A percentile compares a stretch with the other conserved stretches of the same genome.
phyloP scores from a whole-genome alignment of 2,888 invertebrate genomes.

The Philopedon plagiatum region DNA sequence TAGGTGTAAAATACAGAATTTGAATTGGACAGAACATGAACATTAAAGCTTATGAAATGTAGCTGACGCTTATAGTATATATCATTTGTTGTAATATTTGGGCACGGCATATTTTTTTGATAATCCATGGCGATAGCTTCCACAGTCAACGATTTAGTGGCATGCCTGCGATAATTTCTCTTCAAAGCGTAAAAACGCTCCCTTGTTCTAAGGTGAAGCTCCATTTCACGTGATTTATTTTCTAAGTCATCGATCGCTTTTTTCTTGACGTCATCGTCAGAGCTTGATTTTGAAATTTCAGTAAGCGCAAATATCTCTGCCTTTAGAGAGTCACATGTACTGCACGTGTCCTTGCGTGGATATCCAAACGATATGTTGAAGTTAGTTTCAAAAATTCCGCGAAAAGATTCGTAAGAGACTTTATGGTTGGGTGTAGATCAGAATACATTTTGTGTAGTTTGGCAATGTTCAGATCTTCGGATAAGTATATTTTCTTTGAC shows the following conservation, averaged over 20 bases:
- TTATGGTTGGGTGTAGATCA: too few species aligned
- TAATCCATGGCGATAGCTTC: conserved; percentile 37
- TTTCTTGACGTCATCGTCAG: neutral
- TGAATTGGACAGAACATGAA: conserved; percentile 48
- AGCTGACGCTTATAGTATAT: conserved; percentile 51
- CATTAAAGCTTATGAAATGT: conserved; percentile 52
- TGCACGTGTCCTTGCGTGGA: too few species aligned
- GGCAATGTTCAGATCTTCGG: too few species aligned
- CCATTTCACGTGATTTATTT: neutral
- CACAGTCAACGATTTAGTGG: neutral
- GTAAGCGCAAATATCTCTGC: too few species aligned
- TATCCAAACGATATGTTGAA: too few species aligned
- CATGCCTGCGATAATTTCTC: neutral
- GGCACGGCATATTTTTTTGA: conserved; percentile 45
- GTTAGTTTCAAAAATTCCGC: too few species aligned
- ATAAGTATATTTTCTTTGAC: too few species aligned
- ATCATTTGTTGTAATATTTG: conserved; percentile 55
- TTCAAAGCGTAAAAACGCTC: conserved; percentile 2
- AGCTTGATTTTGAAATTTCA: too few species aligned
- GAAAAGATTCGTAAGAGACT: too few species aligned
- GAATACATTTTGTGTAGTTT: too few species aligned
- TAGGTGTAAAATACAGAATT: conserved; percentile 52
- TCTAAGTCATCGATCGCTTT: neutral
- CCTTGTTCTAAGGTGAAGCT: neutral
- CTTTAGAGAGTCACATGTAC: too few species aligned